Conservation (phyloP, 37 sponge, comb jelly and placozoan genomes). For the Chondrosia reniformis region DNA sequence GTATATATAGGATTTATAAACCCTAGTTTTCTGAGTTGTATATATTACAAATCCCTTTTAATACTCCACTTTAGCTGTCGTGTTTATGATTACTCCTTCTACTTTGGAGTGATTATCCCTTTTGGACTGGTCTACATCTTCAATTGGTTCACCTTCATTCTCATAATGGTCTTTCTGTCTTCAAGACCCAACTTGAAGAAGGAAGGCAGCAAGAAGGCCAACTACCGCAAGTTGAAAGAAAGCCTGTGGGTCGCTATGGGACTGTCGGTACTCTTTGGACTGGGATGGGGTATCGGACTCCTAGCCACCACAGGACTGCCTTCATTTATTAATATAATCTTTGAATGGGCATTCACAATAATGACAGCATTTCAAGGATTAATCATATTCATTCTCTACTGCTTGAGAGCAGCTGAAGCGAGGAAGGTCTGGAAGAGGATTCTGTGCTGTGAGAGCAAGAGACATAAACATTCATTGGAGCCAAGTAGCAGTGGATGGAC, state of each 20-base stretch:
- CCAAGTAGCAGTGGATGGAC: too few species aligned
- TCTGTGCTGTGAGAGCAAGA: too few species aligned
- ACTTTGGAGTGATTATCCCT: constrained; percentile 36
- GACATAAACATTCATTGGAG: too few species aligned
- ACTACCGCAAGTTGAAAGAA: neutral
- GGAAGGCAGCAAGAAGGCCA: neutral
- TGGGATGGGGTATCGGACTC: constrained; percentile 54
- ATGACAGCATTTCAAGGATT: constrained; percentile 37
- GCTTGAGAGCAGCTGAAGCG: constrained; percentile 18
- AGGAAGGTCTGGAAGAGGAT: constrained; percentile 14
- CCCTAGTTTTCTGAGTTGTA: too few species aligned
- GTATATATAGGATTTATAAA: too few species aligned
- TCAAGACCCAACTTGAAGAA: constrained; percentile 3
- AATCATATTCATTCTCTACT: neutral
- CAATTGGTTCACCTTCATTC: constrained; percentile 49
- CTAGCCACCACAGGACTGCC: constrained; percentile 35
- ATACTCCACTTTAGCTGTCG: constrained; percentile 66
- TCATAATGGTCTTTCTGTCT: constrained; percentile 29
- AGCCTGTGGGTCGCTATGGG: constrained; percentile 29
- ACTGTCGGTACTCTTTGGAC: constrained; percentile 53
- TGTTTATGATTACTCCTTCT: constrained; percentile 38
- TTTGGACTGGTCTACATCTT: constrained; percentile 49
- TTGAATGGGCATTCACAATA: constrained; percentile 56
- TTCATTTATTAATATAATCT: neutral
- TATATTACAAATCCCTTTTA: too few species aligned